phyloP scores from a whole-genome alignment of 1,140 invertebrate genomes.

The Yoshiicerus persimilis region DNA sequence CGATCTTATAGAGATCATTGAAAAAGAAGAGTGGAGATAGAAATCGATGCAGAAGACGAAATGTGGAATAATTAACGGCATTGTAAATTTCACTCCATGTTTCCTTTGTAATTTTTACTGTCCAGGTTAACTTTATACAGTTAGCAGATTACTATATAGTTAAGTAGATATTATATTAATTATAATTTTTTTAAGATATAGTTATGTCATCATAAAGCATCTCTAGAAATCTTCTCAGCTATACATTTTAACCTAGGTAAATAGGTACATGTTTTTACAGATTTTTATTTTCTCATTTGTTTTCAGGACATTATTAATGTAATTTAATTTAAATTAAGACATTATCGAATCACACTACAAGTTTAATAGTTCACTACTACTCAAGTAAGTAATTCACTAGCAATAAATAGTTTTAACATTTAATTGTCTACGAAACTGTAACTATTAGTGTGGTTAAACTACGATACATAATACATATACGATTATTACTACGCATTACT shows the following conservation, averaged over 20 bases:
- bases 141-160: neutral
- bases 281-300: neutral
- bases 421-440: neutral
- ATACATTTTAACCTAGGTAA: neutral
- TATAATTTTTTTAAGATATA: neutral
- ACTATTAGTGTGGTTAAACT: neutral
- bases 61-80: neutral
- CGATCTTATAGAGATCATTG: neutral
- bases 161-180: neutral
- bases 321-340: neutral
- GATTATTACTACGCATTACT: neutral
- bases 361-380: neutral
- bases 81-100: neutral
- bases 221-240: neutral
- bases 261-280: neutral
- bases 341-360: too few species aligned
- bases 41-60: neutral
- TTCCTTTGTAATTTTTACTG: neutral
- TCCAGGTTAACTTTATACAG: neutral
- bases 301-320: neutral
- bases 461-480: neutral
- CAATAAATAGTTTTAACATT: neutral
- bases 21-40: neutral
- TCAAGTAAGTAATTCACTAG: neutral
- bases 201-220: neutral